Evolutionary conservation across 2,888 invertebrate genomes (phyloP), one percentile per base, ranked within the genome.

Genomic region (Mechanitis mazaeus): DNA sequence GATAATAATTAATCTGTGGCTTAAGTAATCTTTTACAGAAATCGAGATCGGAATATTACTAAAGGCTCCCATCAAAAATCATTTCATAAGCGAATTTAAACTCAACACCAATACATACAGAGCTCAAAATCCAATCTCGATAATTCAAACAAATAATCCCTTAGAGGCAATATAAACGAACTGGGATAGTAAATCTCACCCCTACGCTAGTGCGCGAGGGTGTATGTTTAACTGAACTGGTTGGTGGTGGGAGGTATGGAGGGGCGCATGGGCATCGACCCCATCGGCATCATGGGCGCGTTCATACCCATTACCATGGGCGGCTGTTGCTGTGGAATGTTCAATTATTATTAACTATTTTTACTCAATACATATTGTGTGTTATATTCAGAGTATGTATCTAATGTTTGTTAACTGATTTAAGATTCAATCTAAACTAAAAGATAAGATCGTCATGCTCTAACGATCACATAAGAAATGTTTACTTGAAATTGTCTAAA

Each of bases 231-330:
- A 79, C 88, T 90, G 79, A 90, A 90, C 70, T 89, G 86, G 72
- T 90, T 88, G 68, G 84, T 80, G 62, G 86, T 81, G 0, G 87
- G 80, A 3, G 85, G 87, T 45, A 87, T 72, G 12, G 83, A 79
- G 46, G 90, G 89, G 53, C 88, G 77, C 83, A 87, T 83, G 50
- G 88, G 78, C 56, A 72, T 69, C 9, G 76, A 80, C 38, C 78
- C 79, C 84, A 85, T 81, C 1, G 84, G 82, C 84, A 86, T 82
- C 80, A 85, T 83, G 9, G 82, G 74, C 45, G 85, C 81, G 20
- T 73, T 76, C 86, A 89, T 86, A 42, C 87, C 87, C 85, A 89
- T 88, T 83, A 88, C 87, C 89, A 90, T 83, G 76, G 78, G 78
- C 78, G 86, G 86, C 81, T 87, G 88, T 84, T 90, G 89, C 88